Percentiles rank a stretch among this genome's conserved stretches.
phyloP scores from a whole-genome alignment of 2,797 vertebrate species.

The Acestrorhynchus altus region DNA sequence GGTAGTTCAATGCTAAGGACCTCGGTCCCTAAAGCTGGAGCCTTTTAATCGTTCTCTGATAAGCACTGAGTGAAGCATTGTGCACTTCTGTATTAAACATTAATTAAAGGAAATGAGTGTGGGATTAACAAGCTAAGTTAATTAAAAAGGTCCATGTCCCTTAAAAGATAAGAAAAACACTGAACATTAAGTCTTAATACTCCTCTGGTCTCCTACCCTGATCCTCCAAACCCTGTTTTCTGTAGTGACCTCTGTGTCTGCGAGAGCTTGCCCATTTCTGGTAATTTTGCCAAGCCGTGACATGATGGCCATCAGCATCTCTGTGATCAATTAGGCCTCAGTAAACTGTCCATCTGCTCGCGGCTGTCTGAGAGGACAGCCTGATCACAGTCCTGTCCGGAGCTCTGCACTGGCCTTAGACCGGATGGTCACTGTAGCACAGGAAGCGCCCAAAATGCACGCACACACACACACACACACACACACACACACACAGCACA shows the following conservation, averaged over 20 bases:
- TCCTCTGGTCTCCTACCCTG: background rate
- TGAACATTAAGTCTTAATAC: conserved; percentile 21
- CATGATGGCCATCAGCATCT: conserved; percentile 14
- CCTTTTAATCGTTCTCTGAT: conserved; percentile 1
- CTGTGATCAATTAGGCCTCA: conserved; percentile 32
- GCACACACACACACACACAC: too few relatives aligned
- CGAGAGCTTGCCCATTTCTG: background rate
- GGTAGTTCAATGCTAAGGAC: conserved; percentile 10
- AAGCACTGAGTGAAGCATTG: conserved; percentile 11
- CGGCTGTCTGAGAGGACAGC: background rate
- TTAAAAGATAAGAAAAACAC: conserved; percentile 28
- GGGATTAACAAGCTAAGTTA: conserved; percentile 47
- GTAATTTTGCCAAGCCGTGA: conserved; percentile 3
- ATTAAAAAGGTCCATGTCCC: conserved; percentile 23
- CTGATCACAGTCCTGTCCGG: background rate
- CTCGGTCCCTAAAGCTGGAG: background rate
- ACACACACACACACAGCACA: too few relatives aligned
- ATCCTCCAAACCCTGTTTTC: background rate
- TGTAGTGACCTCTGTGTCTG: conserved; percentile 1
- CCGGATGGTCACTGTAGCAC: too few relatives aligned
- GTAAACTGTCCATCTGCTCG: conserved; percentile 35
- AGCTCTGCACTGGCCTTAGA: background rate
- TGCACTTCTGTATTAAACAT: conserved; percentile 14
- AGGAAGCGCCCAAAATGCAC: too few relatives aligned
- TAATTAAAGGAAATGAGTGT: conserved; percentile 33